phyloP scores from a whole-genome alignment of 1,140 invertebrate species.

The Chymomyza costata region DNA sequence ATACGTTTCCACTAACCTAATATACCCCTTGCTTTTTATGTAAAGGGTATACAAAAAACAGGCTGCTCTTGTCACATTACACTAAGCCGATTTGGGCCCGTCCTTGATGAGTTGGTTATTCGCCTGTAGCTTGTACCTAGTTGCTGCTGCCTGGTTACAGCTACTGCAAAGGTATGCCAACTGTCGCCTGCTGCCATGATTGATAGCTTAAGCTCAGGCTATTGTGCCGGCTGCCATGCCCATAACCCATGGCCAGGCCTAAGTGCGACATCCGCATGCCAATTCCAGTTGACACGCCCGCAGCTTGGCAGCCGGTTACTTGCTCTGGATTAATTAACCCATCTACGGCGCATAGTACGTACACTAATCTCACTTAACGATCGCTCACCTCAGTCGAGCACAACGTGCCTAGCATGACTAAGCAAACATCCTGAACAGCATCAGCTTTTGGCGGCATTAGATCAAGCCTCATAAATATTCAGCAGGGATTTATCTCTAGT shows the following conservation, averaged over 20 bases:
- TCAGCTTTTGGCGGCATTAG: too few species aligned
- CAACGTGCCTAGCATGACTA: conserved; percentile 51
- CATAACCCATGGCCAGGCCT: not conserved
- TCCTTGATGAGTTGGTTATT: conserved; percentile 38
- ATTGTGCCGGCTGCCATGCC: too few species aligned
- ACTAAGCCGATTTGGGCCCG: conserved; percentile 57
- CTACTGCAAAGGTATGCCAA: not conserved
- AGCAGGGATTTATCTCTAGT: too few species aligned
- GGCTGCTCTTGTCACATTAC: conserved; percentile 45
- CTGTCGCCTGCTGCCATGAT: conserved; percentile 31
- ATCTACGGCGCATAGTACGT: conserved; percentile 29
- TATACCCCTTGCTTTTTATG: too few species aligned
- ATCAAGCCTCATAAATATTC: conserved; percentile 51
- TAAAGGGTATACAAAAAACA: conserved; percentile 11
- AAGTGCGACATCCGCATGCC: conserved; percentile 50
- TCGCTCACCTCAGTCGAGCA: conserved; percentile 16
- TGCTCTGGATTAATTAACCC: conserved; percentile 52
- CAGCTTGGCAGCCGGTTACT: conserved; percentile 7
- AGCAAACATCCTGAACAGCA: conserved; percentile 28
- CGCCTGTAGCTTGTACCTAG: not conserved
- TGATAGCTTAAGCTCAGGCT: conserved; percentile 52
- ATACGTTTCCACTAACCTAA: too few species aligned
- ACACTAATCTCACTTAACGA: conserved; percentile 39
- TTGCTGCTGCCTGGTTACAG: not conserved
- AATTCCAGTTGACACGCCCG: conserved; percentile 12